Base-by-base conservation (phyloP, 2,113 vertebrate genomes). In the Lichenostomus cassidix region DNA sequence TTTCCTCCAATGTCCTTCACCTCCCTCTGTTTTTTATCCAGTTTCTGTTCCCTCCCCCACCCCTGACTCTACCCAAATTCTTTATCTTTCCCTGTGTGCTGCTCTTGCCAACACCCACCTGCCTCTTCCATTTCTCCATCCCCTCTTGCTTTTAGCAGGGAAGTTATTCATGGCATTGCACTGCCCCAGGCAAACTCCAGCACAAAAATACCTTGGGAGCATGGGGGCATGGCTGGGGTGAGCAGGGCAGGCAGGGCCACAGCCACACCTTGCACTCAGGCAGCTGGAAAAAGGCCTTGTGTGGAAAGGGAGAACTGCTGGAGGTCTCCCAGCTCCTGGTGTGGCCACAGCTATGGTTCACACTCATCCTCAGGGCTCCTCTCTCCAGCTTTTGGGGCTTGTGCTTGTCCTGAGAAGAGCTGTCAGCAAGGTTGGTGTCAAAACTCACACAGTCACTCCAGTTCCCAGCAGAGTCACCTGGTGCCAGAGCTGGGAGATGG, bases 131-230 rank as follows among this genome's bases (percentile, higher is more conserved):
- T 17, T 73, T 73, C 82, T 91, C 46, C 55, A 70, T 64, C 68
- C 68, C 47, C 56, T 91, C 89, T 86, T 47, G 71, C 69, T 89
- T 86, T 94, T 21, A 79, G 94, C 37, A 92, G 56, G 69, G 39
- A 96, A 96, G 92, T 92, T 95, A 96, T 96, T 96, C 77, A 89
- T 75, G 92, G 95, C 89, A 96, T 95, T 95, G 81, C 94, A 95
- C 76, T 35, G 92, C 95, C 94, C 65, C 92, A 94, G 95, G 96
- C 94, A 91, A 97, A 31, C 80, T 87, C 31, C 73, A 64, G 56
- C 37, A 21, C 89, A 75, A 52, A 96, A 91, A 95, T 96, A 95
- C 95, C 95, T 96, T 27, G 65, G 70, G 89, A 95, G 91, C 96
- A 92, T 27, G 41, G 60, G 89, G 92, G 89, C 96, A 96, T 96